Evolutionary conservation across 2,888 invertebrate species (phyloP), one percentile per base, ranked within the genome.

Genomic region (Standfussiana lucernea): DNA sequence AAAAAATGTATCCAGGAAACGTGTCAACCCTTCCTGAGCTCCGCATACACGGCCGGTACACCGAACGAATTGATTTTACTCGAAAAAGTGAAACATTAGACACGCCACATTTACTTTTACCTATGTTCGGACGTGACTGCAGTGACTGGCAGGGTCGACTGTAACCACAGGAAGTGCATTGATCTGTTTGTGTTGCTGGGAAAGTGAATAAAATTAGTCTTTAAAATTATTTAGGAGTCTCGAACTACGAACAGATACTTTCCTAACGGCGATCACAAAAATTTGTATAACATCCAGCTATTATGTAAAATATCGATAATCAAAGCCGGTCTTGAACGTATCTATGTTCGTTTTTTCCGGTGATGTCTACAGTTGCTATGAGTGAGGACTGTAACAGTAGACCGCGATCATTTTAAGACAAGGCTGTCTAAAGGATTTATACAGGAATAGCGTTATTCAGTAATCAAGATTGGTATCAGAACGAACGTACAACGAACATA

Each of bases 21-120:
- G 32, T 45, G 6, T 72, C 2, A 62, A 65, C 64, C 73, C 50
- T 61, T 66, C 50, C 61, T 61, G 42, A 45, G 80, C n/a, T 70
- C 37, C 18, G 32, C 42, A n/a, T 28, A 35, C 28, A 32, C 42
- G n/a, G 35, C 18, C 64, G 18, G 35, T 62, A 13, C 21, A 77
- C 37, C 35, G 32, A 56, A 64, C 71, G 21, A 83, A 80, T 83
- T 66, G 83, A 66, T 68, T 70, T 21, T 8, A 47, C 21, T 18
- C 8, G n/a, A 71, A 76, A 70, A 68, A 71, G 24, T 24, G 10
- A 21, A 61, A 61, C 45, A 42, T 72, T 77, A 62, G 68, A 59
- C 79, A 72, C 68, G 76, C 45, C 15, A 45, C 66, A 15, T 56
- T 71, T 35, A 56, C 61, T 50, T 78, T 69, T 21, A 21, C 61